Evolutionary conservation across 1,140 invertebrate genomes (phyloP).

Genomic region (Drosophila ambigua): DNA sequence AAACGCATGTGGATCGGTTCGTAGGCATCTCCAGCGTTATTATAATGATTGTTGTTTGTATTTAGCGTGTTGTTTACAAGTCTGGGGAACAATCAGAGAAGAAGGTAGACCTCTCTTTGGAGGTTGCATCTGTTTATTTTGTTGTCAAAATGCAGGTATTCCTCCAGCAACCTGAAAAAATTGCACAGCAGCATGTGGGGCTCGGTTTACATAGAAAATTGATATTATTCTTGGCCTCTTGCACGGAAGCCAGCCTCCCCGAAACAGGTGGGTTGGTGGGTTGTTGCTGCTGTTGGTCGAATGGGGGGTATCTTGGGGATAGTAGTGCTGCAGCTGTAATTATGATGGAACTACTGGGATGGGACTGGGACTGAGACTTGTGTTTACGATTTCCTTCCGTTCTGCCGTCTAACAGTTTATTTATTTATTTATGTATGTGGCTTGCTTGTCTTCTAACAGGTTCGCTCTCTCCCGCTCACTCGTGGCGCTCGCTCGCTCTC

Average conservation of each 20-base stretch:
- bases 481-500: constrained; percentile 10
- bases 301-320: constrained; percentile 25
- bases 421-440: constrained; percentile 73
- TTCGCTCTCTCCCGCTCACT: constrained; percentile 49
- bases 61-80: constrained; percentile 73
- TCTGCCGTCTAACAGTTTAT: constrained; percentile 78
- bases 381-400: constrained; percentile 82
- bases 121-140: constrained; percentile 74
- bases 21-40: constrained; percentile 36
- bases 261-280: constrained; percentile 60
- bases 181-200: constrained; percentile 50
- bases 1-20: constrained; percentile 47
- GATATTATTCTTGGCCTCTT: constrained; percentile 76
- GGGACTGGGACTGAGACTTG: constrained; percentile 46
- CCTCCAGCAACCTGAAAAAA: constrained; percentile 37
- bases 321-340: constrained; percentile 59
- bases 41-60: constrained; percentile 66
- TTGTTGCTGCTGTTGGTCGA: constrained; percentile 7
- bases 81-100: constrained; percentile 79
- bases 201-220: constrained; percentile 74
- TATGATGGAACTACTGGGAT: constrained; percentile 61
- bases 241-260: constrained; percentile 70
- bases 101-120: constrained; percentile 44
- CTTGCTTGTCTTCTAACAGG: constrained; percentile 72
- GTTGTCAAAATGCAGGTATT: constrained; percentile 80